Evolutionary conservation across 2,888 invertebrate genomes (phyloP), one percentile per base, ranked within the genome.

Genomic region (Reticulitermes lucifugus): DNA sequence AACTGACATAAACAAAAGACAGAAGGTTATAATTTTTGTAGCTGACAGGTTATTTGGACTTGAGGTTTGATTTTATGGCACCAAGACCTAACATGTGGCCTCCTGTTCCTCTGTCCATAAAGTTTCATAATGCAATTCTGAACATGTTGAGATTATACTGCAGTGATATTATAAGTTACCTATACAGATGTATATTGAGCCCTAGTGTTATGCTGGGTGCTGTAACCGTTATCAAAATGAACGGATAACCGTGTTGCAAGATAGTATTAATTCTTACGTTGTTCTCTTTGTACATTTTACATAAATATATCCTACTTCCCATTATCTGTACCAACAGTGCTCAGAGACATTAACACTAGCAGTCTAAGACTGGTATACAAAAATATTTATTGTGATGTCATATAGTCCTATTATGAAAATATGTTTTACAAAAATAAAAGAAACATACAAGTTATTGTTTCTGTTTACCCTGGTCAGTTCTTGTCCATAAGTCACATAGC

Each of bases 351-450:
- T 18, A 77, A 46, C 22, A 46, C n/a, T 75, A 14, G 5, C 9
- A 46, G 10, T 77, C 46, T 35, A 35, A 46, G 43, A 51, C 14
- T 77, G 77, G 46, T 77, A 46, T 46, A 21, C 21, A 51, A 35
- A 75, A 43, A n/a, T 77, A 77, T 77, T 77, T 77, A 77, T 77
- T 77, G 77, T 77, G 77, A 46, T 77, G 77, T 77, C 46, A 46
- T n/a, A 21, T 41, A 41, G 18, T 21, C 77, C 51, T 46, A 46
- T 22, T 21, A 46, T 46, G 77, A 46, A 43, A 46, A 43, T n/a
- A 25, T 77, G 77, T 77, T 77, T 77, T 77, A 46, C 46, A 77
- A 77, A 75, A 77, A 77, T 77, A 77, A 77, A 77, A 46, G 6
- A 55, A 5, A 14, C 18, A 55, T 5, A 55, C 55, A 18, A 1